Percentiles rank a stretch among this genome's conserved stretches.
Conservation (phyloP, 2,797 vertebrate species). For the Molossus molossus region DNA sequence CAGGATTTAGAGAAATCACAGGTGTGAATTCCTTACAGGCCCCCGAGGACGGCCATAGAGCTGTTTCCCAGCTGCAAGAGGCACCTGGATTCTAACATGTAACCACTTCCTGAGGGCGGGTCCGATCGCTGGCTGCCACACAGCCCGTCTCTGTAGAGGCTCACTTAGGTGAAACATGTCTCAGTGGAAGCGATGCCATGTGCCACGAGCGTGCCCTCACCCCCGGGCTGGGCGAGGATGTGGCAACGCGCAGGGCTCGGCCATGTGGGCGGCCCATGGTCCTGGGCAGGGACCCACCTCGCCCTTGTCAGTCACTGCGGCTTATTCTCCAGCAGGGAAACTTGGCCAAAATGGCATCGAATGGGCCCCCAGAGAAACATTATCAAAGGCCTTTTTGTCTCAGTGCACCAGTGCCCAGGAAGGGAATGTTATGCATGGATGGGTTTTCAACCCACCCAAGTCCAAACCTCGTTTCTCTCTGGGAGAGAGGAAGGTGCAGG, state of each 20-base stretch:
- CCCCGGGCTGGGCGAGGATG: background rate
- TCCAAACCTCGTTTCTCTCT: constrained; percentile 77
- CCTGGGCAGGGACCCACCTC: background rate
- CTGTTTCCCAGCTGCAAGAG: constrained; percentile 32
- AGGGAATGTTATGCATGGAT: constrained; percentile 71
- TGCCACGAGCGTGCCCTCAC: background rate
- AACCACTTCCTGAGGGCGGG: constrained; percentile 61
- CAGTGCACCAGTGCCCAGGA: constrained; percentile 21
- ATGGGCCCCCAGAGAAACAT: constrained; percentile 34
- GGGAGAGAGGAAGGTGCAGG: constrained; percentile 75
- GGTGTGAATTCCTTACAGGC: constrained; percentile 75
- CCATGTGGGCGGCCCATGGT: background rate
- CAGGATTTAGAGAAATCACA: constrained; percentile 61
- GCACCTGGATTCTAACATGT: constrained; percentile 14
- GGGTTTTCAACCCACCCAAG: constrained; percentile 71
- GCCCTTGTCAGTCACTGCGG: background rate
- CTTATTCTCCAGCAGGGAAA: background rate
- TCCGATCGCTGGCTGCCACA: background rate
- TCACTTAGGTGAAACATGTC: constrained; percentile 1
- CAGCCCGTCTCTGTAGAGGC: constrained; percentile 60
- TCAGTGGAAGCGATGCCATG: background rate
- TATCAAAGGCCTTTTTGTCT: constrained; percentile 77
- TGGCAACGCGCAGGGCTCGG: background rate
- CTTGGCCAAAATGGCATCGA: constrained; percentile 54
- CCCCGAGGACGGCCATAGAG: constrained; percentile 38